These are phyloP conservation scores for Lithosia quadra DNA, from an alignment of 2,888 invertebrate species.

Conservation along the genomic window DNA sequence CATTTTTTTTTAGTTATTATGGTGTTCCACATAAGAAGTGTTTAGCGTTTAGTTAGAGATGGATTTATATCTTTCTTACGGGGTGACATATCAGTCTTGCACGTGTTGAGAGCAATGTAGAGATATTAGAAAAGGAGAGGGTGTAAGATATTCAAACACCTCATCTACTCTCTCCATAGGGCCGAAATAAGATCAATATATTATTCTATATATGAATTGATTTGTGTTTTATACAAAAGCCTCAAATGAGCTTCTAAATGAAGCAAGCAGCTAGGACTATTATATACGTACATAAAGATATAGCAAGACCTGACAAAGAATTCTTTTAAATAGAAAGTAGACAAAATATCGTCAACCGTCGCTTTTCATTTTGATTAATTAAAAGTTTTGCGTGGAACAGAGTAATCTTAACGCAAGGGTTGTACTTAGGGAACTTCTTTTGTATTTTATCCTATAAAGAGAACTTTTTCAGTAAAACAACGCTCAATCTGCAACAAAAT, in stretches of 20 bases:
- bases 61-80: background rate
- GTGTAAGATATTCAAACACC: background rate
- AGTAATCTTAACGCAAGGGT: conserved; percentile 81
- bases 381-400: conserved; percentile 81
- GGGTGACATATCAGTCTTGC: no score
- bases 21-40: background rate
- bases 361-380: conserved; percentile 82
- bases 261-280: background rate
- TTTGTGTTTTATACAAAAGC: background rate
- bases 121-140: no score
- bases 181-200: no score
- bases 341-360: conserved; percentile 54
- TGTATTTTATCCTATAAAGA: conserved; percentile 82
- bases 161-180: background rate
- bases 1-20: background rate
- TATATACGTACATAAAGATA: background rate
- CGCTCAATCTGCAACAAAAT: conserved; percentile 82
- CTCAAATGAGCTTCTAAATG: background rate
- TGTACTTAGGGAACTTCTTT: conserved; percentile 80
- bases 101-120: no score
- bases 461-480: conserved; percentile 85
- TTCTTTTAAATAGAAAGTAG: conserved; percentile 37
- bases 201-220: background rate
- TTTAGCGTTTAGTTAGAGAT: background rate
- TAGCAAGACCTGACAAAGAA: conserved; percentile 29